phyloP scores from a whole-genome alignment of 2,797 vertebrate species.

The Melanotaenia nigrans region DNA sequence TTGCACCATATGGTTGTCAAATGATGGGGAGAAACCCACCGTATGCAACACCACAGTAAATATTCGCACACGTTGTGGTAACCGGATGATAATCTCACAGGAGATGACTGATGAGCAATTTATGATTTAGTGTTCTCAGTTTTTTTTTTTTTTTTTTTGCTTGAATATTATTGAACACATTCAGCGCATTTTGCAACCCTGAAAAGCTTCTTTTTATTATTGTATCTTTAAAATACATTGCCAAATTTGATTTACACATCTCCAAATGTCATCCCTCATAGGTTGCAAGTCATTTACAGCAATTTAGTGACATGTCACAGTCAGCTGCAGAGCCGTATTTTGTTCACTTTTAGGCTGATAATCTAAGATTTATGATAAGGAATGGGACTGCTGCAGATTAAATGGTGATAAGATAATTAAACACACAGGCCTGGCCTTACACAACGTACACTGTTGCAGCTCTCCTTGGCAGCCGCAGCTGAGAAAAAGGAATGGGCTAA shows the following conservation, averaged over 20 bases:
- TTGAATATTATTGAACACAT: conserved; percentile 59
- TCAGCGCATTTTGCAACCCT: conserved; percentile 58
- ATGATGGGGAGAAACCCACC: conserved; percentile 58
- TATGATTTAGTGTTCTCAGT: conserved; percentile 61
- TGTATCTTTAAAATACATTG: conserved; percentile 59
- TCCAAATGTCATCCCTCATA: conserved; percentile 56
- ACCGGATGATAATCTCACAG: conserved; percentile 70
- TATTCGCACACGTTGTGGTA: conserved; percentile 70
- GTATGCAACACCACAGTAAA: conserved; percentile 66
- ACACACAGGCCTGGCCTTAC: conserved; percentile 70
- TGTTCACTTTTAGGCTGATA: conserved; percentile 63
- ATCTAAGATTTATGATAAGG: conserved; percentile 79
- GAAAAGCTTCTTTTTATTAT: conserved; percentile 53
- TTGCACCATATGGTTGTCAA: conserved; percentile 75
- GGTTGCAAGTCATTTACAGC: conserved; percentile 61
- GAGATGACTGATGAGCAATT: conserved; percentile 62
- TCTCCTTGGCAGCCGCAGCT: conserved; percentile 62
- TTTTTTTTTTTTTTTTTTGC: conserved; percentile 51
- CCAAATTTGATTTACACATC: conserved; percentile 71
- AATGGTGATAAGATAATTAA: conserved; percentile 80
- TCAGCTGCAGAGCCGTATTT: conserved; percentile 63
- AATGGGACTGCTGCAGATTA: conserved; percentile 74
- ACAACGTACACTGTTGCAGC: conserved; percentile 71
- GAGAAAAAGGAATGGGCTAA: conserved; percentile 67
- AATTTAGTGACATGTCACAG: conserved; percentile 69